Percentiles rank a stretch among this genome's conserved stretches.
Conservation (phyloP, 2,113 vertebrate genomes). For the Rhabdornis inornatus region DNA sequence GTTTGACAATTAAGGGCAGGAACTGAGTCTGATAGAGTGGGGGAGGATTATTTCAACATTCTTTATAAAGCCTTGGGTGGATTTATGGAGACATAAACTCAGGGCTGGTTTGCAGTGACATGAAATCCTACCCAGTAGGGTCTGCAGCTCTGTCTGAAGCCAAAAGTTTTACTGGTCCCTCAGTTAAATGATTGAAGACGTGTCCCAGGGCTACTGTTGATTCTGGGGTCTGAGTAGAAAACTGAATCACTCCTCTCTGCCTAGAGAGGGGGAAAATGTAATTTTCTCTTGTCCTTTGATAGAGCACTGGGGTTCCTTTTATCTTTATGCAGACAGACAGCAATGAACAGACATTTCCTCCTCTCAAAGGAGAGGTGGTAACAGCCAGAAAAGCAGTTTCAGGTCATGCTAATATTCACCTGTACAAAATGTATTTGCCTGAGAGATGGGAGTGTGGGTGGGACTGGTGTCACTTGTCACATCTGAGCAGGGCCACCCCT, state of each 20-base stretch:
- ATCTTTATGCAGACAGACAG: background rate
- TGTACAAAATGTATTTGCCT: background rate
- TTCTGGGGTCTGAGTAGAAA: background rate
- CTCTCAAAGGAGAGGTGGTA: background rate
- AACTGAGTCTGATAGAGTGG: background rate
- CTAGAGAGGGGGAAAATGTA: background rate
- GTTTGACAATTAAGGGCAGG: background rate
- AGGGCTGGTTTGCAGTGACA: background rate
- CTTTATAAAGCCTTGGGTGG: background rate
- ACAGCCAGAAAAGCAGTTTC: background rate
- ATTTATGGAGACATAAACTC: background rate
- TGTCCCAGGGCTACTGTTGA: background rate
- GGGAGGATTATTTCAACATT: background rate
- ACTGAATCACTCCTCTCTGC: background rate
- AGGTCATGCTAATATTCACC: background rate
- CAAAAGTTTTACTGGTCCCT: background rate
- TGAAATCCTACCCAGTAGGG: background rate
- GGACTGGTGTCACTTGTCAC: background rate
- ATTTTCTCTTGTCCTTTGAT: background rate
- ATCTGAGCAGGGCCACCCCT: background rate
- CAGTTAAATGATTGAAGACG: rapidly evolving
- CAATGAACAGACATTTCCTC: background rate
- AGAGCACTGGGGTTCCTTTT: background rate
- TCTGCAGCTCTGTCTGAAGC: background rate
- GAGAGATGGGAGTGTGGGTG: background rate